Evolutionary conservation across 2,113 vertebrate species (phyloP), one percentile per base, ranked within the genome.

Genomic region (Collichthys lucidus): DNA sequence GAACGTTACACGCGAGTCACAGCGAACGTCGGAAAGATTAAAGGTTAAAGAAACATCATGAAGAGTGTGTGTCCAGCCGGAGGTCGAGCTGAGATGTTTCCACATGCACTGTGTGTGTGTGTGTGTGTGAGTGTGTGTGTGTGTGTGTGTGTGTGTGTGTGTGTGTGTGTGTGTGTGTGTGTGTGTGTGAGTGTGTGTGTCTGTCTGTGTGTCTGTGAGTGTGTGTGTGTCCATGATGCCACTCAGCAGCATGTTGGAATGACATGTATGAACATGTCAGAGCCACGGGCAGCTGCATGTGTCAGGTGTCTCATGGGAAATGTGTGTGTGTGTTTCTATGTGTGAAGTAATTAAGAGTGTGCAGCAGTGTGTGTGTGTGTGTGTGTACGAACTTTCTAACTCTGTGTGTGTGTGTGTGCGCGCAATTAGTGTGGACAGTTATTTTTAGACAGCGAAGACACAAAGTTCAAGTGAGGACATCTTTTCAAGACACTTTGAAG

Each of bases 231-330:
- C 12, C 0, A 3, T 26, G 46, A 20, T 56, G 24, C 49, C 77
- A 62, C 74, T 80, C 64, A n/a, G 78, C 78, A 86, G 86, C 84
- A 85, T 76, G 84, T 88, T 80, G 86, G 84, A 88, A 89, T 91
- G 86, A 91, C 90, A 74, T 91, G 90, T 89, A 74, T 69, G 79
- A 80, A 88, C 90, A 86, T 89, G 88, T 82, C 69, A 29, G 62
- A 73, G 75, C 24, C 59, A 35, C 61, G 63, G 42, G 72, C 88
- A 89, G 86, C 88, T 92, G 91, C 68, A 35, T 65, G 69, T 85
- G 84, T 86, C 77, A 80, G 85, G 80, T 79, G 78, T 59, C 72
- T 86, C 68, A 62, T 86, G 78, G 76, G 80, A 82, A 74, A 26
- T n/a, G 68, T 64, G 71, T 77, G 55, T 65, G 52, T 83, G 69